phyloP scores from a whole-genome alignment of 2,888 invertebrate genomes.

The Eupithecia abbreviata region DNA sequence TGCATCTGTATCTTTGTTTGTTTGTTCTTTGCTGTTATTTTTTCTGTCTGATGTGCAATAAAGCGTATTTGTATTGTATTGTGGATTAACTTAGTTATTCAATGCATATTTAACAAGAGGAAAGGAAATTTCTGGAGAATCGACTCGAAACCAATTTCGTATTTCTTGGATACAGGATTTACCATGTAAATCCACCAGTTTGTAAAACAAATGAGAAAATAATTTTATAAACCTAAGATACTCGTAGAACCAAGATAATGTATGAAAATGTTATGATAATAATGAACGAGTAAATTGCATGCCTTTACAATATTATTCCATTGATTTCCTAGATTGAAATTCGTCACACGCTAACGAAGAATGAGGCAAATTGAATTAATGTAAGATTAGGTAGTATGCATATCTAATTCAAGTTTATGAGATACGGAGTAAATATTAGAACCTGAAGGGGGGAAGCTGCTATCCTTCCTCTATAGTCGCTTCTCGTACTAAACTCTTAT shows the following conservation, averaged over 20 bases:
- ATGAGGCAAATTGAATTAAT: constrained; percentile 27
- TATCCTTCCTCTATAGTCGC: too few relatives aligned
- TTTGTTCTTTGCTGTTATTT: too few relatives aligned
- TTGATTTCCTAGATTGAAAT: constrained; percentile 25
- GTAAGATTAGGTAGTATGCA: neutral
- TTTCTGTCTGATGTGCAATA: too few relatives aligned
- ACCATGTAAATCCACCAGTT: neutral
- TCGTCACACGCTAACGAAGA: constrained; percentile 21
- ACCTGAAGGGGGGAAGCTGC: neutral
- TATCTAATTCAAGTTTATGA: constrained; percentile 7
- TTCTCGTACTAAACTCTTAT: too few relatives aligned
- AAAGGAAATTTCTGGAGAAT: neutral
- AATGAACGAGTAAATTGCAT: constrained; percentile 11
- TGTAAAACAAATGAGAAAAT: neutral
- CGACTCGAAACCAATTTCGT: neutral
- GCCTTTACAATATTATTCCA: constrained; percentile 20
- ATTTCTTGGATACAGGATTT: neutral
- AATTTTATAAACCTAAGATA: neutral
- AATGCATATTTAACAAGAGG: neutral
- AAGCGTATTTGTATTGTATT: too few relatives aligned
- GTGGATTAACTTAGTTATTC: neutral
- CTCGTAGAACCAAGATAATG: constrained; percentile 12
- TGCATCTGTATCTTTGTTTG: too few relatives aligned
- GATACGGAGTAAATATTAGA: neutral
- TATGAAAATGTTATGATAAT: constrained; percentile 29